A percentile compares a stretch with the other conserved stretches of the same genome.
These are phyloP conservation scores for Oncorhynchus masou DNA, from an alignment of 2,113 vertebrate species.

Conservation along the genomic window DNA sequence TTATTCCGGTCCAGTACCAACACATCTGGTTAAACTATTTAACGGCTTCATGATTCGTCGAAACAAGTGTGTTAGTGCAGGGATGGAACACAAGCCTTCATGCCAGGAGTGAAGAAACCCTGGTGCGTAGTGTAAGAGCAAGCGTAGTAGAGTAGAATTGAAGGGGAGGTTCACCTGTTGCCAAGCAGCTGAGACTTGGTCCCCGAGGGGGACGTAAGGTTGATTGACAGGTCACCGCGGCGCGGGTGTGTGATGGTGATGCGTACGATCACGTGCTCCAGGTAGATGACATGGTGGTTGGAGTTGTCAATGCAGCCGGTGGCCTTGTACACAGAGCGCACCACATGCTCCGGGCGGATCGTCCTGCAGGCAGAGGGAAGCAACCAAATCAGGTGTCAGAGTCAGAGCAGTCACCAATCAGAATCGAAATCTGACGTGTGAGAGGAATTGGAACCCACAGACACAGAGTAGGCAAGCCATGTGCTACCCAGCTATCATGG, in stretches of 20 bases:
- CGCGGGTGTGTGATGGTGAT: slow-evolving; percentile 95
- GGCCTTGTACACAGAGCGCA: slow-evolving; percentile 96
- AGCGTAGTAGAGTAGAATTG: neutral
- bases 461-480: neutral
- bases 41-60: no score
- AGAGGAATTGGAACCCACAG: no score
- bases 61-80: no score
- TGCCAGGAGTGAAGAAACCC: no score
- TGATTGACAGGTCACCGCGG: slow-evolving; percentile 95
- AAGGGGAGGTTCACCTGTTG: slow-evolving; percentile 83
- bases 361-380: slow-evolving; percentile 73
- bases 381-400: neutral
- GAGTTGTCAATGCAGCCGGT: slow-evolving; percentile 91
- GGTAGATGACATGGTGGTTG: slow-evolving; percentile 93
- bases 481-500: neutral
- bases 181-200: slow-evolving; percentile 96
- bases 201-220: slow-evolving; percentile 96
- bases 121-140: neutral
- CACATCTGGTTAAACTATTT: no score
- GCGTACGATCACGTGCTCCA: slow-evolving; percentile 95
- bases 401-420: no score
- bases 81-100: no score
- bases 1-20: no score
- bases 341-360: slow-evolving; percentile 91
- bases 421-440: neutral